phyloP scores from a whole-genome alignment of 2,888 invertebrate genomes.

The Oconnorella tubifera region DNA sequence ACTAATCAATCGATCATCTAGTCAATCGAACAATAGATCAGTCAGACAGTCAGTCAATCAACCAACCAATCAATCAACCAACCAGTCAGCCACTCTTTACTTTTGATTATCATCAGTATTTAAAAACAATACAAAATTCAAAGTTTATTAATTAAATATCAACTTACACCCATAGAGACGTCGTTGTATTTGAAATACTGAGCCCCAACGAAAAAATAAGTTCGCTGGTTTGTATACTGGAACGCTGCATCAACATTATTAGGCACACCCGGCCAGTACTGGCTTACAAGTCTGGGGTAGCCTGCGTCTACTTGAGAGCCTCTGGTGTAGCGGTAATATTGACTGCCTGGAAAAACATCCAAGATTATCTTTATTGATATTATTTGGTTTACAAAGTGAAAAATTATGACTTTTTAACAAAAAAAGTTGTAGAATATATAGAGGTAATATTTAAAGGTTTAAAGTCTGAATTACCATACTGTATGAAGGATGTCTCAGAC shows the following conservation, averaged over 20 bases:
- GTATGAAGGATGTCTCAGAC: too few species aligned
- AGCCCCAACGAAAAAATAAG: constrained; percentile 91
- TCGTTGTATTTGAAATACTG: constrained; percentile 87
- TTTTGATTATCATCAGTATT: not conserved
- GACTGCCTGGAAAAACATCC: constrained; percentile 60
- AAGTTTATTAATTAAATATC: not conserved
- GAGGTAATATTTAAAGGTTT: too few species aligned
- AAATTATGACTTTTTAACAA: too few species aligned
- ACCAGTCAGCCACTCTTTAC: too few species aligned
- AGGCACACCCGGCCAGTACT: constrained; percentile 81
- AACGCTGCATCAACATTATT: constrained; percentile 83
- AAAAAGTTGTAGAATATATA: too few species aligned
- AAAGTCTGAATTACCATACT: too few species aligned
- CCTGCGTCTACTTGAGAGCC: constrained; percentile 59
- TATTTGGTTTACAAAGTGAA: too few species aligned
- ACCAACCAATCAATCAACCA: too few species aligned
- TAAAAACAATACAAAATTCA: not conserved
- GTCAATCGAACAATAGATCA: too few species aligned
- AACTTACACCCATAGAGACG: not conserved
- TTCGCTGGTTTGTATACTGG: constrained; percentile 89
- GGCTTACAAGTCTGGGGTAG: constrained; percentile 47
- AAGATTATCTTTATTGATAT: not conserved
- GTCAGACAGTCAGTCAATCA: too few species aligned
- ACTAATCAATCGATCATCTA: too few species aligned
- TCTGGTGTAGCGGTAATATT: constrained; percentile 82